A percentile compares a stretch with the other conserved stretches of the same genome.
phyloP scores from a whole-genome alignment of 2,888 invertebrate genomes.

The Archaeoteleia sp. region DNA sequence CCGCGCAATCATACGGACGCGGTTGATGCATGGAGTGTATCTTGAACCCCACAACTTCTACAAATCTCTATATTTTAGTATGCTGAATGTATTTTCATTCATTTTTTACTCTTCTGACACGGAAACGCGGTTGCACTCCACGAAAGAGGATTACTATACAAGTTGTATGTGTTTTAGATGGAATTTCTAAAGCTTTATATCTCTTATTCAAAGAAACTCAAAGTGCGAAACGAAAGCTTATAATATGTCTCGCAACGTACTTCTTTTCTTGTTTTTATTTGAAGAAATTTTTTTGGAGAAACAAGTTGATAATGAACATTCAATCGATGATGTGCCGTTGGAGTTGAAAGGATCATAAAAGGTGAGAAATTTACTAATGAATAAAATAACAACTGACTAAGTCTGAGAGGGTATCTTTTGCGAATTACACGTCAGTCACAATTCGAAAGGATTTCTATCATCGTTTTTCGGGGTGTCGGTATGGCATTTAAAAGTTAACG shows the following conservation, averaged over 20 bases:
- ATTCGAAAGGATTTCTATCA: conserved; percentile 23
- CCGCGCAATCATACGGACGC: conserved; percentile 16
- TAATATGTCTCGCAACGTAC: not conserved
- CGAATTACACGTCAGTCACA: conserved; percentile 10
- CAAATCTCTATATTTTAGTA: conserved; percentile 22
- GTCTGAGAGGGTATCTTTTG: not conserved
- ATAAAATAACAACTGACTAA: not conserved
- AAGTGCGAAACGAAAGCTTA: not conserved
- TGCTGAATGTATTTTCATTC: conserved; percentile 19
- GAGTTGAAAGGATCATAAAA: too few relatives aligned
- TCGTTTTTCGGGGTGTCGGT: conserved; percentile 1
- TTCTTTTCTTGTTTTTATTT: too few relatives aligned
- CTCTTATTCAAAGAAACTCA: not conserved
- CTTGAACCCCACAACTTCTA: conserved; percentile 19
- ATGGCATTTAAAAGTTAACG: conserved; percentile 29
- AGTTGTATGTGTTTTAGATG: conserved; percentile 12
- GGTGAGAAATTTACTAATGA: not conserved
- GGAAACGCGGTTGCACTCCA: conserved; percentile 1
- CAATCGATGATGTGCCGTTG: too few relatives aligned
- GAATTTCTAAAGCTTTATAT: not conserved
- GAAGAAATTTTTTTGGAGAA: too few relatives aligned
- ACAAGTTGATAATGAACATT: too few relatives aligned
- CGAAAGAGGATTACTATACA: conserved; percentile 14
- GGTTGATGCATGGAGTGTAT: conserved; percentile 16
- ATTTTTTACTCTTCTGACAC: conserved; percentile 9